phyloP scores from a whole-genome alignment of 2,888 invertebrate species.

The Disparrhopalites patrizii region DNA sequence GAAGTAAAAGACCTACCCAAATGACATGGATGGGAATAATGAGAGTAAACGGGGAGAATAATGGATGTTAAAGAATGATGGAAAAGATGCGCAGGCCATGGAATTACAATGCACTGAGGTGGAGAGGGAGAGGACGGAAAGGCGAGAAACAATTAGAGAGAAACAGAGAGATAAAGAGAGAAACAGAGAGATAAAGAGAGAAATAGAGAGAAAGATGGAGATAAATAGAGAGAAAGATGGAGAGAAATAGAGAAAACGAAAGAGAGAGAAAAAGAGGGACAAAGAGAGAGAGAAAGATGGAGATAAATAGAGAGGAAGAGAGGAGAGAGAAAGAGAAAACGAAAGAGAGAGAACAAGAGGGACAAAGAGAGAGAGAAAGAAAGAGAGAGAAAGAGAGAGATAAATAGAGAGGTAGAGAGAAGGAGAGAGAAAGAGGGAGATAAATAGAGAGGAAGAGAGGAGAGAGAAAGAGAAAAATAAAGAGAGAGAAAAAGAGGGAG shows the following conservation, averaged over 20 bases:
- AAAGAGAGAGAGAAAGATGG: neutral
- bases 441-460: neutral
- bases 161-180: neutral
- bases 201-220: neutral
- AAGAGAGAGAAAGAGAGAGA: neutral
- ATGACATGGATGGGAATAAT: conserved; percentile 21
- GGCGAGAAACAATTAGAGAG: neutral
- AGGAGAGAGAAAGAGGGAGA: no score
- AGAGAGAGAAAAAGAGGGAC: neutral
- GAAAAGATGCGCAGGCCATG: conserved; percentile 10
- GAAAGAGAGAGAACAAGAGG: no score
- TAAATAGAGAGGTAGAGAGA: neutral
- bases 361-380: neutral
- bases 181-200: neutral
- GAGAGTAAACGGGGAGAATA: conserved; percentile 16
- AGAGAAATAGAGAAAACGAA: neutral
- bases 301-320: neutral
- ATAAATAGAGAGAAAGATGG: neutral
- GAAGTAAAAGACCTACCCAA: conserved; percentile 5
- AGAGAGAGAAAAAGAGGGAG: no score
- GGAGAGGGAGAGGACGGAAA: neutral
- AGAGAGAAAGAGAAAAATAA: neutral
- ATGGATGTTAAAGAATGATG: conserved; percentile 14
- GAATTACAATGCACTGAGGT: no score
- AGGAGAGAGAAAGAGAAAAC: neutral